phyloP scores from a whole-genome alignment of 1,140 invertebrate genomes.

The Sycophila sp. region DNA sequence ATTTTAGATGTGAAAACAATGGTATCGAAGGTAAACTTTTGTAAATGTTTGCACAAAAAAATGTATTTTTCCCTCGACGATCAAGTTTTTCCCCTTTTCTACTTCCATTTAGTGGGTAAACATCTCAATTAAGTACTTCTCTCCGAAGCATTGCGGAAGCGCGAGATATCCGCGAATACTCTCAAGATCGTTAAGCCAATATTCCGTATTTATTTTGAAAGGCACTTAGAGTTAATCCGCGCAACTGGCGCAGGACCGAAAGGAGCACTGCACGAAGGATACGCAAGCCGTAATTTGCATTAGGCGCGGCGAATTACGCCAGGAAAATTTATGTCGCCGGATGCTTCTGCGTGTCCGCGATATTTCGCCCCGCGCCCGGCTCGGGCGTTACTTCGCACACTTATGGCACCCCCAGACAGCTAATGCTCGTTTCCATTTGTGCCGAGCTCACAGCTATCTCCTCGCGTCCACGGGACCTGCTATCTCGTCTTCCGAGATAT shows the following conservation, averaged over 20 bases:
- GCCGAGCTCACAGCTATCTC: slow-evolving; percentile 42
- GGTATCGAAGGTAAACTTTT: too few species aligned
- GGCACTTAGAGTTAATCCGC: not conserved
- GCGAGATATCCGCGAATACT: too few species aligned
- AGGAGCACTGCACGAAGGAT: slow-evolving; percentile 24
- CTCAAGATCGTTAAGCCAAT: not conserved
- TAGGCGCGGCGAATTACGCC: slow-evolving; percentile 57
- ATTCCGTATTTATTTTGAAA: slow-evolving; percentile 4
- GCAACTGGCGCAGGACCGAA: not conserved
- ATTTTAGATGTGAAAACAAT: too few species aligned
- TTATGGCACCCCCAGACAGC: slow-evolving; percentile 53
- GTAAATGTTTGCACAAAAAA: too few species aligned
- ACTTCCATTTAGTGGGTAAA: too few species aligned
- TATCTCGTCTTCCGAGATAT: not conserved
- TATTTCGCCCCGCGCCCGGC: slow-evolving; percentile 43
- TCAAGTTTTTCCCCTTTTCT: too few species aligned
- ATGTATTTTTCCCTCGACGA: too few species aligned
- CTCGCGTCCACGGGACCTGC: not conserved
- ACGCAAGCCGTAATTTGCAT: slow-evolving; percentile 55
- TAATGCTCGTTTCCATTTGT: slow-evolving; percentile 59
- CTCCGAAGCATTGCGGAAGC: too few species aligned
- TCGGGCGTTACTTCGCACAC: slow-evolving; percentile 43
- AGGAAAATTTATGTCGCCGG: slow-evolving; percentile 58
- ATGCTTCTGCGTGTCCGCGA: slow-evolving; percentile 48
- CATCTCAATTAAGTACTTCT: too few species aligned